Evolutionary conservation across 2,797 vertebrate genomes (phyloP), one percentile per base, ranked within the genome.

Genomic region (Heteromormyrus szaboi): DNA sequence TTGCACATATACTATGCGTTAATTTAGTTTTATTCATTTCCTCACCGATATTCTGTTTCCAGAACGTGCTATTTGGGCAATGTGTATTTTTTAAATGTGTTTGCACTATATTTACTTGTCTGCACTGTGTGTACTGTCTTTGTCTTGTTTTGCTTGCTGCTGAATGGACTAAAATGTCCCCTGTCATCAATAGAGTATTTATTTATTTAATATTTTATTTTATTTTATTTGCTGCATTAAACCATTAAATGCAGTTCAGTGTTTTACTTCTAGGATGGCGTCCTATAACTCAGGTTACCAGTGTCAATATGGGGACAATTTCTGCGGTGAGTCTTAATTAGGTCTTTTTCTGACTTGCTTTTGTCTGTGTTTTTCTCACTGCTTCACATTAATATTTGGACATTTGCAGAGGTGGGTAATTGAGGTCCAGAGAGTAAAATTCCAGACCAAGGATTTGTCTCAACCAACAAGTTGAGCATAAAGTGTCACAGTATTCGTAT

Each of bases 261-360:
- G 33, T 22, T 33, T 84, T 88, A 84, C 12, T 88, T 86, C 12
- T 91, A 96, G 95, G 91, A 97, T 96, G 96, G 93, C 95, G 76
- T 92, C 94, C 92, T 90, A 94, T 86, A 91, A 92, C 0, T 41
- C 92, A 65, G 93, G 93, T 88, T 90, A 0, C 72, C 86, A 0
- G 44, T 97, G 96, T 88, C 0, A 90, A 0, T 65, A 87, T 0
- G 94, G 93, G 86, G 96, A 96, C 37, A 95, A 91, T 0, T 12
- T 95, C 72, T 97, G 96, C 90, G 93, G 96, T 97, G 54, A 92
- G 95, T 93, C 4, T 46, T 33, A 62, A 25, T 25, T 33, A 8
- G 7, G 41, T 51, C 62, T 59, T 29, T 59, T 11, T 51, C 3
- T 0, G 50, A 54, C 25, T 25, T n/a, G 37, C 41, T 33, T 81